phyloP scores from a whole-genome alignment of 2,113 vertebrate genomes.

The Emberiza fucata region DNA sequence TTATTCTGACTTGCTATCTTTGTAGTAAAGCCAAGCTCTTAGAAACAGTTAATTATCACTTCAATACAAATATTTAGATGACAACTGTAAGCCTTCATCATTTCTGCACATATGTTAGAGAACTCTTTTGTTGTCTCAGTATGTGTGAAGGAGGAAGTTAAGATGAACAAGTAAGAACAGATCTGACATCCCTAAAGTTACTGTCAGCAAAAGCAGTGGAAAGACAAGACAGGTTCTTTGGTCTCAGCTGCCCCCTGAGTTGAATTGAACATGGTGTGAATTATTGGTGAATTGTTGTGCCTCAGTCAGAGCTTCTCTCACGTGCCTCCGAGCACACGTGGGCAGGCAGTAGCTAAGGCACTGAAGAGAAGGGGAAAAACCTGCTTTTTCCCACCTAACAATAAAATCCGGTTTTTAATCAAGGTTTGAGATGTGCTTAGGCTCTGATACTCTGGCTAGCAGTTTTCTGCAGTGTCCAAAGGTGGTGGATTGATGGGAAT shows the following conservation, averaged over 20 bases:
- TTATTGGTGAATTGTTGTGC: background rate
- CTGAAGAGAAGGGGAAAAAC: background rate
- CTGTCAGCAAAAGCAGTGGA: background rate
- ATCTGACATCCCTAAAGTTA: background rate
- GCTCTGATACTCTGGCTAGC: background rate
- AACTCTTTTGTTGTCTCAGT: background rate
- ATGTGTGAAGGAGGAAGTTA: background rate
- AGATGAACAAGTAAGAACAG: background rate
- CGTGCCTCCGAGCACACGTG: rapidly evolving
- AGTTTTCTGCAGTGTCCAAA: background rate
- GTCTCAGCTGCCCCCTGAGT: background rate
- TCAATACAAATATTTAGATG: conserved; percentile 29
- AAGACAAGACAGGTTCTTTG: background rate
- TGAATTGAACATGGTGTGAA: background rate
- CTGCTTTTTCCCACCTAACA: background rate
- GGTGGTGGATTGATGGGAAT: background rate
- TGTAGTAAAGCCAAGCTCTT: conserved; percentile 41
- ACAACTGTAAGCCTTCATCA: conserved; percentile 39
- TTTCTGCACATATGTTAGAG: background rate
- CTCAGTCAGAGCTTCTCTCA: background rate
- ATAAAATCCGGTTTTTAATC: background rate
- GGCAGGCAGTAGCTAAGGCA: background rate
- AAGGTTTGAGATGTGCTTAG: background rate
- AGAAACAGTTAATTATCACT: conserved; percentile 48
- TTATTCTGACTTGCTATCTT: conserved; percentile 5